phyloP scores from a whole-genome alignment of 2,113 vertebrate species.

The Thalassarche chlororhynchos region DNA sequence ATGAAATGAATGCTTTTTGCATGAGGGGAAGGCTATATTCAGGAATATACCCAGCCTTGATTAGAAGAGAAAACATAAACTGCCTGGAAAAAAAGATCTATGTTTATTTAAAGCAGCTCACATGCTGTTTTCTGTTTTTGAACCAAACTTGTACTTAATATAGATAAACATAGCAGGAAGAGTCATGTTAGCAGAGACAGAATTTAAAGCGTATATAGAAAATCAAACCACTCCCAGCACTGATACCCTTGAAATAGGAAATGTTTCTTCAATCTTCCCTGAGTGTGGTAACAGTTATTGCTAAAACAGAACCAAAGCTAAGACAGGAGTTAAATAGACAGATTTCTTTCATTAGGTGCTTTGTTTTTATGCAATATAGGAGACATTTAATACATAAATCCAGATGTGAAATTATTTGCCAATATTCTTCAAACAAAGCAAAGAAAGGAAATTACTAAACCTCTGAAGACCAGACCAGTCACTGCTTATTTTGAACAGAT shows the following conservation, averaged over 20 bases:
- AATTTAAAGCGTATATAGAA: neutral
- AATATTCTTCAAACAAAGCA: slow-evolving; percentile 26
- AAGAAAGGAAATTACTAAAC: slow-evolving; percentile 4
- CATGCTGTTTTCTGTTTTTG: neutral
- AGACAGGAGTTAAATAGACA: neutral
- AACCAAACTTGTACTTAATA: neutral
- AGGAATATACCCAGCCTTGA: neutral
- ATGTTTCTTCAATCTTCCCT: neutral
- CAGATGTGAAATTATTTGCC: slow-evolving; percentile 43
- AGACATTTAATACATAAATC: slow-evolving; percentile 22
- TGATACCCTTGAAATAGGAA: neutral
- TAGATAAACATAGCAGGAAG: neutral
- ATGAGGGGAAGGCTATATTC: neutral
- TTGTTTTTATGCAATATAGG: neutral
- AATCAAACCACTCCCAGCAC: neutral
- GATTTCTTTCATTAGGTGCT: slow-evolving; percentile 45
- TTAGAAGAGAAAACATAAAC: neutral
- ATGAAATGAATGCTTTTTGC: neutral
- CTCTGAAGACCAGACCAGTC: neutral
- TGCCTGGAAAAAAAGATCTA: neutral
- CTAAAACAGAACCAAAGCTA: slow-evolving; percentile 6
- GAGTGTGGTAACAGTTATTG: neutral
- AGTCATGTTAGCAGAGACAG: neutral
- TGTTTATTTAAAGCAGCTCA: neutral
- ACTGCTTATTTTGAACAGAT: neutral